Percentiles rank a stretch among this genome's conserved stretches.
Evolutionary conservation across 1,140 invertebrate species (phyloP).

Genomic region (Ptiloglossa arizonensis): DNA sequence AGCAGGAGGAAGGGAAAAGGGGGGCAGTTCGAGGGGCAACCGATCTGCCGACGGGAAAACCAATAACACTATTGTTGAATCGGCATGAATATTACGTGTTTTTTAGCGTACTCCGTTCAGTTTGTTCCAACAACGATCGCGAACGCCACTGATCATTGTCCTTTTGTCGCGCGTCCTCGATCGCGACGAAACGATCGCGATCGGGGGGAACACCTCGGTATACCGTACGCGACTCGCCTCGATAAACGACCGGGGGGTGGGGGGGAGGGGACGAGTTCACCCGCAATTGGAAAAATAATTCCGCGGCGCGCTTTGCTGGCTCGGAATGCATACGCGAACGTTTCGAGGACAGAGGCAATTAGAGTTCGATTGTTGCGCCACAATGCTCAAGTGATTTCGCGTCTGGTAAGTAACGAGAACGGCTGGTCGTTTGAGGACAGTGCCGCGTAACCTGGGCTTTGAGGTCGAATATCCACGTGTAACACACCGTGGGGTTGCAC

Average conservation of each 20-base stretch:
- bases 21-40: slow-evolving; percentile 13
- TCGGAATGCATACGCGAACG: not conserved
- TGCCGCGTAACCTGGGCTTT: not conserved
- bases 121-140: slow-evolving; percentile 20
- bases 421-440: slow-evolving; percentile 5
- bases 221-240: too few relatives aligned
- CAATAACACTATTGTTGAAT: slow-evolving; percentile 31
- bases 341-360: not conserved
- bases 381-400: slow-evolving; percentile 32
- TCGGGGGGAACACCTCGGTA: too few relatives aligned
- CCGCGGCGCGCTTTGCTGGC: not conserved
- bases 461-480: not conserved
- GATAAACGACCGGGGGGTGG: too few relatives aligned
- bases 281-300: too few relatives aligned
- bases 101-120: slow-evolving; percentile 27
- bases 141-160: not conserved
- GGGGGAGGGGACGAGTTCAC: not conserved
- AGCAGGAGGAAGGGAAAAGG: slow-evolving; percentile 14
- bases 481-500: not conserved
- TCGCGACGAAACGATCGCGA: not conserved
- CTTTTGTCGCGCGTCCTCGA: not conserved
- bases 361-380: not conserved
- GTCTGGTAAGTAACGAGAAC: slow-evolving; percentile 25
- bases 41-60: slow-evolving; percentile 1
- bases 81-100: slow-evolving; percentile 43